Conservation (phyloP, 2,888 invertebrate species). For the Aphodius granarius region DNA sequence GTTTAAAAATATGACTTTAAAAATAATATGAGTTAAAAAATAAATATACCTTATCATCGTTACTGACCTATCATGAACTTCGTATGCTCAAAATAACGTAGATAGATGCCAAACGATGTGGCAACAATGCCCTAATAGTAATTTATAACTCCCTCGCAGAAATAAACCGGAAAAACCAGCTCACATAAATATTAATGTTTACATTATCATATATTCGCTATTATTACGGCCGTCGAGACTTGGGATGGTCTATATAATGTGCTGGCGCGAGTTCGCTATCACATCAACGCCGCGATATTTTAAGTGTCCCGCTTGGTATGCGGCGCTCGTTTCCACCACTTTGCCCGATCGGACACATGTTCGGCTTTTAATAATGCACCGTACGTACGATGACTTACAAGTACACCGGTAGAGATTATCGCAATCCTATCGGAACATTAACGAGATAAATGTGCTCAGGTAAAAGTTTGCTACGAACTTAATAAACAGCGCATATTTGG, state of each 20-base stretch:
- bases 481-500: not conserved
- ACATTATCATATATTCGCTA: not conserved
- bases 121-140: not conserved
- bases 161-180: not conserved
- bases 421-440: not conserved
- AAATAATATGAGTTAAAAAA: not conserved
- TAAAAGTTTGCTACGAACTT: not conserved
- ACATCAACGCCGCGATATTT: not conserved
- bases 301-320: not conserved
- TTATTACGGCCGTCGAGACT: not conserved
- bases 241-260: not conserved
- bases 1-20: no score
- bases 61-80: not conserved
- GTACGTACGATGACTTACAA: not conserved
- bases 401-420: not conserved
- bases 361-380: not conserved
- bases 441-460: not conserved
- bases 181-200: not conserved
- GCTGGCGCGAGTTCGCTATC: not conserved
- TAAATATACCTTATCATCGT: no score
- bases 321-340: not conserved
- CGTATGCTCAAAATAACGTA: not conserved
- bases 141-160: not conserved
- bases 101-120: not conserved
- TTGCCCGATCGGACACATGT: not conserved